Percentiles rank a stretch among this genome's conserved stretches.
Evolutionary conservation across 2,797 vertebrate species (phyloP).

Genomic region (Nyctalus aviator): DNA sequence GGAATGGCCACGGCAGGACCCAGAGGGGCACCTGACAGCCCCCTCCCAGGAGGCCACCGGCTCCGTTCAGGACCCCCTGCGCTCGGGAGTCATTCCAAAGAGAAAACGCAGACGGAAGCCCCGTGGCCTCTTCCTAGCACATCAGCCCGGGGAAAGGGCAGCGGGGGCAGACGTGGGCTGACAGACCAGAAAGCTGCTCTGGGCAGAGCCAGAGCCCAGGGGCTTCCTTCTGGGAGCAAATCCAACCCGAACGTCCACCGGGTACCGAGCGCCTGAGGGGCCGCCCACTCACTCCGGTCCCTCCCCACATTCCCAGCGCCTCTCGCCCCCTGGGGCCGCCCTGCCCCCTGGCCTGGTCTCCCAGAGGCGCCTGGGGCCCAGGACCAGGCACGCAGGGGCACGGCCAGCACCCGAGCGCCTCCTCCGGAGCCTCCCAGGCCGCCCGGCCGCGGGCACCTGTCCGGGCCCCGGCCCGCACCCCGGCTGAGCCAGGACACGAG

Average conservation of each 20-base stretch:
- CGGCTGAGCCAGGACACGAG: background rate
- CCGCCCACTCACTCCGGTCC: background rate
- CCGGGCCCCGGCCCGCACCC: background rate
- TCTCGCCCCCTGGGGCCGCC: background rate
- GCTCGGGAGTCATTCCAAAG: too few species aligned
- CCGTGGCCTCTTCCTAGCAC: too few species aligned
- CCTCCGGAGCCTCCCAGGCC: background rate
- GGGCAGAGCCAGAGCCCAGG: conserved; percentile 66
- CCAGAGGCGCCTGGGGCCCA: background rate
- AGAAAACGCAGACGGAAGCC: too few species aligned
- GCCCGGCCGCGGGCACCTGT: background rate
- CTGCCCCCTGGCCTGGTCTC: background rate
- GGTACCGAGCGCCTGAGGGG: background rate
- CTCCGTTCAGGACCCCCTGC: too few species aligned
- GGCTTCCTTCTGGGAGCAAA: conserved; percentile 84
- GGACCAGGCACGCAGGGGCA: too few species aligned
- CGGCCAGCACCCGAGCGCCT: background rate
- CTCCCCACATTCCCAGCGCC: background rate
- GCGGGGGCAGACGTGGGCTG: background rate
- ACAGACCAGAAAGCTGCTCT: conserved; percentile 34
- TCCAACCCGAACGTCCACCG: conserved; percentile 26
- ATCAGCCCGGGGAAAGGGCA: background rate
- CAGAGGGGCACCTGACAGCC: too few species aligned
- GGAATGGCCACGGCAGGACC: background rate
- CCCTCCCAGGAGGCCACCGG: too few species aligned